Percentiles rank a stretch among this genome's conserved stretches.
phyloP scores from a whole-genome alignment of 1,140 invertebrate species.

The Lethrus apterus region DNA sequence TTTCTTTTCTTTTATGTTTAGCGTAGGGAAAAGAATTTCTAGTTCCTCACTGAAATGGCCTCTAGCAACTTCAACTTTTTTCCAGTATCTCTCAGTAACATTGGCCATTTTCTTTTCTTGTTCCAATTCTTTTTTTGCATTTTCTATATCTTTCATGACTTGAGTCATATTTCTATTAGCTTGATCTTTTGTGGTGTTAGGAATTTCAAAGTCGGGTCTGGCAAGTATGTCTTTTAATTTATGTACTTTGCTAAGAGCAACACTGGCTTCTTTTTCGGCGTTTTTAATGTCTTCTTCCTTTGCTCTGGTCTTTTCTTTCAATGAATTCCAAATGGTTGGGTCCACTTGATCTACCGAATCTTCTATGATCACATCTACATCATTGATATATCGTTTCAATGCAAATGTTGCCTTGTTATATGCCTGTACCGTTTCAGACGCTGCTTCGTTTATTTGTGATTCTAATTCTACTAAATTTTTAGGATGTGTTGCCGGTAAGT shows the following conservation, averaged over 20 bases:
- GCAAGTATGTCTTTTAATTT: constrained; percentile 36
- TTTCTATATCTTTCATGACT: constrained; percentile 52
- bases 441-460: constrained; percentile 45
- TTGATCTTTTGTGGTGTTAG: constrained; percentile 36
- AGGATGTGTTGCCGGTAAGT: constrained; percentile 32
- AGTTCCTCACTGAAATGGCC: constrained; percentile 65
- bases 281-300: constrained; percentile 44
- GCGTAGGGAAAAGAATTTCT: constrained; percentile 60
- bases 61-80: constrained; percentile 59
- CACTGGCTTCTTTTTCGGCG: constrained; percentile 46
- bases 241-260: constrained; percentile 35
- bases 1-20: constrained; percentile 58
- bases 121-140: constrained; percentile 51
- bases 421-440: constrained; percentile 47
- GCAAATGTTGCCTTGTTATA: constrained; percentile 49
- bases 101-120: constrained; percentile 47
- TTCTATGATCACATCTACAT: constrained; percentile 54
- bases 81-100: constrained; percentile 64
- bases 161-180: constrained; percentile 53
- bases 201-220: constrained; percentile 35
- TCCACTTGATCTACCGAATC: constrained; percentile 49
- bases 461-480: constrained; percentile 49
- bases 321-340: constrained; percentile 47
- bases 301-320: constrained; percentile 50
- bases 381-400: constrained; percentile 50